phyloP scores from a whole-genome alignment of 2,113 vertebrate genomes.

The Willisornis vidua region DNA sequence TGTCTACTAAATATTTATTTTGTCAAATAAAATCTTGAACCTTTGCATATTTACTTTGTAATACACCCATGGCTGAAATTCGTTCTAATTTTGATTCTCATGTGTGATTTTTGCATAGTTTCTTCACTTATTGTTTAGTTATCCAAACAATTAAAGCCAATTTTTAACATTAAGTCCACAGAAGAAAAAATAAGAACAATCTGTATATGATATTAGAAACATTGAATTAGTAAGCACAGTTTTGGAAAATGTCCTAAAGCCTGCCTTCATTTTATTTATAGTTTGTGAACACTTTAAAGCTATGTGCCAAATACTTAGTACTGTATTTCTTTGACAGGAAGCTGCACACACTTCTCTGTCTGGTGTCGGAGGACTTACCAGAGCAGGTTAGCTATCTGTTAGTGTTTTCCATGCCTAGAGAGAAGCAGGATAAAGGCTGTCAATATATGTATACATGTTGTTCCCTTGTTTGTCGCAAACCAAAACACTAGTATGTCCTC shows the following conservation, averaged over 20 bases:
- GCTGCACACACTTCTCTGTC: fast-evolving
- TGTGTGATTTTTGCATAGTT: neutral
- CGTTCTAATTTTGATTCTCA: neutral
- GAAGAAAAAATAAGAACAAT: neutral
- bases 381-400: neutral
- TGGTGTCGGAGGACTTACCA: neutral
- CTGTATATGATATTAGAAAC: neutral
- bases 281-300: neutral
- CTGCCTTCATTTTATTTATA: neutral
- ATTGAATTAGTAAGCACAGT: neutral
- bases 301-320: neutral
- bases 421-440: neutral
- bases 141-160: neutral
- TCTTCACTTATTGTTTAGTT: neutral
- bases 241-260: neutral
- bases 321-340: neutral
- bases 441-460: fast-evolving
- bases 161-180: neutral
- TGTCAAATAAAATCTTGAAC: neutral
- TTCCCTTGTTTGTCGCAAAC: neutral
- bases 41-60: neutral
- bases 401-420: neutral
- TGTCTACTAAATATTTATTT: neutral
- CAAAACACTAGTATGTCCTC: fast-evolving
- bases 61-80: neutral